Base-by-base conservation (phyloP, 2,797 vertebrate species). In the Coreius guichenoti region DNA sequence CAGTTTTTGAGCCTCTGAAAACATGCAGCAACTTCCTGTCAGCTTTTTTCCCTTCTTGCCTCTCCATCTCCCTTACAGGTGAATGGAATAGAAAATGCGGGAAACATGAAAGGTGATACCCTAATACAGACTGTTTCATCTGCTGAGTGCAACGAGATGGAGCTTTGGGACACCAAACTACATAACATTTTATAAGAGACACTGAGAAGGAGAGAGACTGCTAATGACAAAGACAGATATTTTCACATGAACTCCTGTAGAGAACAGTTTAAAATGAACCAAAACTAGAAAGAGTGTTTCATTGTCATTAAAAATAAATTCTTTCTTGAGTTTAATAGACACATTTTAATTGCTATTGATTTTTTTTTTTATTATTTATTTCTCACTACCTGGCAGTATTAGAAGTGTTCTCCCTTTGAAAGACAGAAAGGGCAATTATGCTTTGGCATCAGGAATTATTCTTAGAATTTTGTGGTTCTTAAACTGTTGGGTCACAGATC, bases 141-240 rank as follows among this genome's bases (percentile, higher is more conserved):
- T 69, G 76, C 76, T 68, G 61, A 92, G 91, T 88, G 90, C 65
- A 87, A 87, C 92, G 82, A 88, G 79, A 74, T 93, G 94, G 94
- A 92, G 51, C 88, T 45, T 61, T 73, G 36, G 68, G 51, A 82
- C 80, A 65, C 70, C 29, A 58, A 58, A 72, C 80, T 61, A 72
- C n/a, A 72, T 43, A 74, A 74, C 70, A 56, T 68, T 76, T 83
- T 45, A 93, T 95, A 94, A 86, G 61, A 82, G 33, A 86, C 47
- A 49, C 43, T 19, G 74, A 65, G 68, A 47, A 65, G 13, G n/a
- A 65, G 33, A 63, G 54, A 80, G 29, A 39, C 49, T 26, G 21
- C 13, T 76, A 33, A 65, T 31, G 16, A 56, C 17, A 36, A 75
- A 75, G 26, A 80, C 3, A 1, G 78, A 47, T 67, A 47, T 54